Conservation (phyloP, 2,113 vertebrate genomes). For the Myrmophylax atrothorax region DNA sequence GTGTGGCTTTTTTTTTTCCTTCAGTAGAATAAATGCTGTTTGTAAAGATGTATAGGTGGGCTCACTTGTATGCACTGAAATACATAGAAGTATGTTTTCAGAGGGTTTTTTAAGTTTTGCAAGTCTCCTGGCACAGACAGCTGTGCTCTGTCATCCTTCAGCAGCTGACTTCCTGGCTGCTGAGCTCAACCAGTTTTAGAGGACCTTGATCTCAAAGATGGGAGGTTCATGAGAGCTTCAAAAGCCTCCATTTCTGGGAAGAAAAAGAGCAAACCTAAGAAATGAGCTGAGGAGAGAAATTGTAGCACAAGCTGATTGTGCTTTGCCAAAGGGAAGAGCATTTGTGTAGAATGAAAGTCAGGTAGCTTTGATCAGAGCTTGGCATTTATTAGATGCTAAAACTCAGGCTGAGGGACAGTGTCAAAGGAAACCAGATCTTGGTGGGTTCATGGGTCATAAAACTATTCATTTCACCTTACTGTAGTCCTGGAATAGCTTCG, state of each 20-base stretch:
- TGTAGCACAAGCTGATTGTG: not conserved
- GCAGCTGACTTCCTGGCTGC: not conserved
- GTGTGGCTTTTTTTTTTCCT: not conserved
- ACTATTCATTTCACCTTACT: constrained; percentile 33
- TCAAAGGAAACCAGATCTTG: not conserved
- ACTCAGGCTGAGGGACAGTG: not conserved
- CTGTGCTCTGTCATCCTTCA: not conserved
- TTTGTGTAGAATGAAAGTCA: not conserved
- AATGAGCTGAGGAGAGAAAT: not conserved
- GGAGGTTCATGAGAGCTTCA: not conserved
- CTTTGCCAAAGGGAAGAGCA: not conserved
- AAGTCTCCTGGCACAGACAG: not conserved
- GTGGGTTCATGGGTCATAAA: not conserved
- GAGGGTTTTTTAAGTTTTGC: not conserved
- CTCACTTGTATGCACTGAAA: not conserved
- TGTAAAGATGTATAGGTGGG: not conserved
- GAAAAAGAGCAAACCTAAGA: not conserved
- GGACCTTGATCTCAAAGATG: not conserved
- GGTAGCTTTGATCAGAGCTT: constrained; percentile 6
- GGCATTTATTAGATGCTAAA: not conserved
- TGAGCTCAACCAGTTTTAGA: not conserved
- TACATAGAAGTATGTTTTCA: not conserved
- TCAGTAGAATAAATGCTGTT: not conserved
- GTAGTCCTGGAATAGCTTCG: not conserved
- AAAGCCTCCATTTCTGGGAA: not conserved